Evolutionary conservation across 2,113 vertebrate genomes (phyloP).

Genomic region (Speoplatyrhinus poulsoni): DNA sequence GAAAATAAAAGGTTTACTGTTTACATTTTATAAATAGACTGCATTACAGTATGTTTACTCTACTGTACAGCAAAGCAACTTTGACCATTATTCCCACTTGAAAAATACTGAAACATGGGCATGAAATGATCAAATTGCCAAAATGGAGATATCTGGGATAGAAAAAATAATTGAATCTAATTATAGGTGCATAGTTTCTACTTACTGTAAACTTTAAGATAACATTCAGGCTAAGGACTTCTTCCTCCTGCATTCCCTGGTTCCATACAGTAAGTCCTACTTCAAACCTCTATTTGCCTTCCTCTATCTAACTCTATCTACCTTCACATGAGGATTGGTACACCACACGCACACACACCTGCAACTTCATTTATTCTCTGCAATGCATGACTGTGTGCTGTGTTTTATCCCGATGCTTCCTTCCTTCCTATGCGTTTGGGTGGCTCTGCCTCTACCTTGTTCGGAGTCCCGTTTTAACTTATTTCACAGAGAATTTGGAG

Average conservation of each 20-base stretch:
- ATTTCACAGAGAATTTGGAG: conserved; percentile 5
- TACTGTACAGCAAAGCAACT: too few relatives aligned
- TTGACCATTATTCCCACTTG: too few relatives aligned
- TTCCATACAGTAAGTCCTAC: conserved; percentile 21
- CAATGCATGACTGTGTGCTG: conserved; percentile 10
- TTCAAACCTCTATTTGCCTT: conserved; percentile 22
- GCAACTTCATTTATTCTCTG: conserved; percentile 1
- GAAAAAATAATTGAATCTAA: too few relatives aligned
- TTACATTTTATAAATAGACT: too few relatives aligned
- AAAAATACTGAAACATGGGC: too few relatives aligned
- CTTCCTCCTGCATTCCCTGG: conserved; percentile 7
- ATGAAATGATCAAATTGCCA: too few relatives aligned
- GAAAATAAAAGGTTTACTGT: too few relatives aligned
- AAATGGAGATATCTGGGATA: too few relatives aligned
- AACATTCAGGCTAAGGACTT: neutral
- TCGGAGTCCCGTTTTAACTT: neutral
- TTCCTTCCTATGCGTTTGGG: neutral
- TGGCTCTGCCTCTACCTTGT: conserved; percentile 1
- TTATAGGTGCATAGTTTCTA: neutral
- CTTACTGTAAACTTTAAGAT: conserved; percentile 43
- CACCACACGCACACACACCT: conserved; percentile 3
- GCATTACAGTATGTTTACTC: too few relatives aligned
- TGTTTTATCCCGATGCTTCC: conserved; percentile 6
- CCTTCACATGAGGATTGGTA: neutral
- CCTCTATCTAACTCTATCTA: neutral